Conservation (phyloP, 2,888 invertebrate genomes). For the Nymphalis c-album region DNA sequence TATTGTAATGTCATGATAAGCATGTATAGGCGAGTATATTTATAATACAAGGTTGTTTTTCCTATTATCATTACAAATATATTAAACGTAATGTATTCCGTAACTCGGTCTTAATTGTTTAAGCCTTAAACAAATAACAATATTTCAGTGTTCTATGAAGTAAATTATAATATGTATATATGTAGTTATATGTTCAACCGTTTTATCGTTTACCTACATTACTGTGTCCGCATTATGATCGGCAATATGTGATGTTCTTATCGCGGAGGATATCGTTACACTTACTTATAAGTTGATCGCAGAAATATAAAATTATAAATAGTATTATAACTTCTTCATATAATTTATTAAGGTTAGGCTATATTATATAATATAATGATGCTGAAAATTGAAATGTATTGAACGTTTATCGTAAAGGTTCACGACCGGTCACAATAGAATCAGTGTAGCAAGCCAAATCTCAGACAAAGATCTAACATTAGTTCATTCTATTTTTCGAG, state of each 20-base stretch:
- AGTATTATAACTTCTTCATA: neutral
- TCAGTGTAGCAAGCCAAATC: constrained; percentile 33
- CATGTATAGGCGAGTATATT: constrained; percentile 15
- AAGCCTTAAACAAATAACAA: neutral
- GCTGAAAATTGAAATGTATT: constrained; percentile 4
- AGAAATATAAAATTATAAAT: neutral
- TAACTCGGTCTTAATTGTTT: neutral
- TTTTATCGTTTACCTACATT: constrained; percentile 38
- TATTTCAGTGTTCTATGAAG: neutral
- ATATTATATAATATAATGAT: neutral
- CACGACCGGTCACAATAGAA: constrained; percentile 38
- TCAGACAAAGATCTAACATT: constrained; percentile 12
- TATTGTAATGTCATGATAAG: constrained; percentile 43
- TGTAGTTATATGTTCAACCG: constrained; percentile 6
- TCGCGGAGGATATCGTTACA: constrained; percentile 34
- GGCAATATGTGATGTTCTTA: constrained; percentile 33
- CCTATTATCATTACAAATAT: constrained; percentile 10
- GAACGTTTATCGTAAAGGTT: constrained; percentile 24
- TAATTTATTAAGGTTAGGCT: neutral
- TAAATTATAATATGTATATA: constrained; percentile 13
- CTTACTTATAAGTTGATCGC: constrained; percentile 17
- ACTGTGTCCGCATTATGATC: constrained; percentile 34
- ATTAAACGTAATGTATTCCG: neutral
- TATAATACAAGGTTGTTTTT: constrained; percentile 29
- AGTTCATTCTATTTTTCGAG: neutral